Base-by-base conservation (phyloP, 2,888 invertebrate genomes). In the Lithophane ornitopus region DNA sequence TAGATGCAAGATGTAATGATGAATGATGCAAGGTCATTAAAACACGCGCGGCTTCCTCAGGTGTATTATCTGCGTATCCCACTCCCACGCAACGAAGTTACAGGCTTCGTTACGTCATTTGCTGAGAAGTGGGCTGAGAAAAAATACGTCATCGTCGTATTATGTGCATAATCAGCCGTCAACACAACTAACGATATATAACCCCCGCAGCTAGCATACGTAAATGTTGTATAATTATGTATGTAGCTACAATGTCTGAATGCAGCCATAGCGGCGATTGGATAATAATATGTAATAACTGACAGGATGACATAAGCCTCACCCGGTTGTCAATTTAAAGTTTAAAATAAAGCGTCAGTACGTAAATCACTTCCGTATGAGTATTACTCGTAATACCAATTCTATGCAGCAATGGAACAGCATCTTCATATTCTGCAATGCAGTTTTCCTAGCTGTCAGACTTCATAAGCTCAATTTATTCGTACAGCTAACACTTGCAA, bases 371-470 rank as follows among this genome's bases (percentile, higher is more conserved):
- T 34, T 39, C 8, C 34, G 3, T 34, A 61, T 22, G 22, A 22
- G 61, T 61, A 34, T 34, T 22, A 34, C 2, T 12, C 8, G 34
- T 26, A 19, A 44, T 26, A 12, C 1, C 9, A 14, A 14, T 74
- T 1, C 9, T 19, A 19, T n/a, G 81, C 65, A 14, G n/a, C 16
- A 76, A 61, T 62, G 77, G 61, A 66, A 26, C 16, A 11, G 7
- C 26, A 26, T 28, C 82, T 22, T 26, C 86, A 87, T 58, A 34
- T 86, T 87, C 84, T 85, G 84, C 87, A 86, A 80, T 91, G 90
- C 88, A 90, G 91, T 92, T 91, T 89, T 89, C 87, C 78, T 83
- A 67, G 63, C 46, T 69, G 76, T 78, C 87, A 73, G 52, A 76
- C 34, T 67, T 87, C 59, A 77, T 82, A 75, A 79, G 87, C 85